Evolutionary conservation across 2,888 invertebrate species (phyloP).

Genomic region (Entomobrya multifasciata): DNA sequence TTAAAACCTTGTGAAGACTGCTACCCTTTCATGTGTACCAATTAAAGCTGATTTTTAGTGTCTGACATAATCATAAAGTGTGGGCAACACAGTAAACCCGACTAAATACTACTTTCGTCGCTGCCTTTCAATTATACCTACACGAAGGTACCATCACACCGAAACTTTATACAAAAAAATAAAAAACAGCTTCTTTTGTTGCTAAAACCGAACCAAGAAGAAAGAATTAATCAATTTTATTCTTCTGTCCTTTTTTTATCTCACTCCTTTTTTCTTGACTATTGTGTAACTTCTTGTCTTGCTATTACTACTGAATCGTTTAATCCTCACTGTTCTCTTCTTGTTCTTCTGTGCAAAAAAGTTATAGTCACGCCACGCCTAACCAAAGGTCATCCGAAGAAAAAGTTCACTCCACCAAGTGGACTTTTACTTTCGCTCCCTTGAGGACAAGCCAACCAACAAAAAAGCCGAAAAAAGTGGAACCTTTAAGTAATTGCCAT

Average conservation of each 20-base stretch:
- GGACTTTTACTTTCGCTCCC: not conserved
- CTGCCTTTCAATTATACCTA: no score
- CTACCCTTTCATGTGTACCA: no score
- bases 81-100: no score
- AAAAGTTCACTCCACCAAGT: not conserved
- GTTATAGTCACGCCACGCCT: not conserved
- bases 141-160: no score
- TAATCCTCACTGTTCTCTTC: not conserved
- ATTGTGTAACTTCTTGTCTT: not conserved
- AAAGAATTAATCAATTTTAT: constrained; percentile 15
- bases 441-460: not conserved
- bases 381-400: constrained; percentile 2
- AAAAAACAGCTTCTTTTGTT: no score
- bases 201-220: not conserved
- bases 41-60: no score
- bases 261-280: not conserved
- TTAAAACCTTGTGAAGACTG: no score
- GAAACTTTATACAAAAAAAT: no score
- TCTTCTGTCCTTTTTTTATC: not conserved
- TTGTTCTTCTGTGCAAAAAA: no score
- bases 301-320: not conserved
- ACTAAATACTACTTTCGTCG: no score
- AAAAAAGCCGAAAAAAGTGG: not conserved
- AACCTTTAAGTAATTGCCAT: constrained; percentile 46
- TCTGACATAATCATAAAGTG: no score